A percentile compares a stretch with the other conserved stretches of the same genome.
Evolutionary conservation across 2,888 invertebrate genomes (phyloP).

Genomic region (Lasioglossum calceatum): DNA sequence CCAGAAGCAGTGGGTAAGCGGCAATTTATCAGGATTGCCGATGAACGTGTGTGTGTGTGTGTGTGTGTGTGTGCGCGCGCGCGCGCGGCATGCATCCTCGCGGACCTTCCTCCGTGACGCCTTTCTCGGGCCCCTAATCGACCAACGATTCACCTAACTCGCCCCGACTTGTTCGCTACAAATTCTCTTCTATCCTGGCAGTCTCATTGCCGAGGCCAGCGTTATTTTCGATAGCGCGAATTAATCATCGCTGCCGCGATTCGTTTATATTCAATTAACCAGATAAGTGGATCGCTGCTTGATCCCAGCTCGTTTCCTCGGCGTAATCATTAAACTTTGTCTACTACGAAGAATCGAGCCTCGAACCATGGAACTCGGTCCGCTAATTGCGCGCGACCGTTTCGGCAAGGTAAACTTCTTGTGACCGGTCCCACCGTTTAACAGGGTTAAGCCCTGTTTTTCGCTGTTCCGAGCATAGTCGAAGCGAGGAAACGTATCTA

Average conservation of each 20-base stretch:
- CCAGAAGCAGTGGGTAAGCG: constrained; percentile 45
- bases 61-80: constrained; percentile 29
- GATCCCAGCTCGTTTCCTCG: constrained; percentile 30
- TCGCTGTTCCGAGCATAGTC: neutral
- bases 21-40: constrained; percentile 72
- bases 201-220: neutral
- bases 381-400: constrained; percentile 2
- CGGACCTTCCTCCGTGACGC: constrained; percentile 43
- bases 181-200: neutral
- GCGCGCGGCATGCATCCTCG: constrained; percentile 36
- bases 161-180: neutral
- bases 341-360: neutral
- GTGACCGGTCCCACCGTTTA: neutral
- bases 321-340: constrained; percentile 30
- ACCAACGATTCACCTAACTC: constrained; percentile 27
- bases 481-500: neutral
- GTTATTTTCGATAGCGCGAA: neutral
- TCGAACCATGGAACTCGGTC: neutral
- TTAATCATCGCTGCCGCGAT: constrained; percentile 13
- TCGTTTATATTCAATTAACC: constrained; percentile 39
- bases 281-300: constrained; percentile 8
- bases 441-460: neutral
- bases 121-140: constrained; percentile 27
- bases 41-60: constrained; percentile 37
- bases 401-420: constrained; percentile 4